Percentiles rank a stretch among this genome's conserved stretches.
Conservation (phyloP, 2,888 invertebrate genomes). For the Eristalis tenax region DNA sequence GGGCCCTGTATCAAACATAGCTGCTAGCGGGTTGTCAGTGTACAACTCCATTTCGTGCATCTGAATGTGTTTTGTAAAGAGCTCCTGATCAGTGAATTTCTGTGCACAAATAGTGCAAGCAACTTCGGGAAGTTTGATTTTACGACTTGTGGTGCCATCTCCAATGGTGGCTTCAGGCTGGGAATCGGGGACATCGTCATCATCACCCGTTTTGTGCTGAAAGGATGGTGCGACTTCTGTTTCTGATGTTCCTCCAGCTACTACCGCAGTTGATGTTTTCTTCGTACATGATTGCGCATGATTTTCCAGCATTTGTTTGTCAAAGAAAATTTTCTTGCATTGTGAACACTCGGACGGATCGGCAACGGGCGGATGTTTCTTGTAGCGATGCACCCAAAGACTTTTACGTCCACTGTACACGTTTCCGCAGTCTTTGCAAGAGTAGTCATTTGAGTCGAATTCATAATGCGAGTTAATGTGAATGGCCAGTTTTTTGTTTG, state of each 20-base stretch:
- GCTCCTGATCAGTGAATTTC: slow-evolving; percentile 80
- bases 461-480: slow-evolving; percentile 81
- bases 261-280: slow-evolving; percentile 76
- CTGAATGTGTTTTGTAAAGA: slow-evolving; percentile 80
- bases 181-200: slow-evolving; percentile 73
- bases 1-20: slow-evolving; percentile 81
- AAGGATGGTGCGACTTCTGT: slow-evolving; percentile 54
- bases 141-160: slow-evolving; percentile 70
- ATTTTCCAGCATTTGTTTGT: slow-evolving; percentile 79
- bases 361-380: slow-evolving; percentile 81
- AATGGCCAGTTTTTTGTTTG: slow-evolving; percentile 81
- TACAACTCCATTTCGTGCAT: slow-evolving; percentile 80
- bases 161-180: slow-evolving; percentile 62
- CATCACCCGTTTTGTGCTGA: slow-evolving; percentile 77
- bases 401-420: slow-evolving; percentile 81
- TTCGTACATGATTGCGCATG: slow-evolving; percentile 79
- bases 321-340: slow-evolving; percentile 81
- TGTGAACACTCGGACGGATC: slow-evolving; percentile 80
- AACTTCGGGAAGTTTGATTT: slow-evolving; percentile 79
- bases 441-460: slow-evolving; percentile 81
- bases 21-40: slow-evolving; percentile 79
- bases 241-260: slow-evolving; percentile 49
- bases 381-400: slow-evolving; percentile 81
- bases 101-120: slow-evolving; percentile 80
- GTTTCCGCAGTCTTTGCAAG: slow-evolving; percentile 81